A percentile compares a stretch with the other conserved stretches of the same genome.
phyloP scores from a whole-genome alignment of 2,113 vertebrate genomes.

The Esox niger region DNA sequence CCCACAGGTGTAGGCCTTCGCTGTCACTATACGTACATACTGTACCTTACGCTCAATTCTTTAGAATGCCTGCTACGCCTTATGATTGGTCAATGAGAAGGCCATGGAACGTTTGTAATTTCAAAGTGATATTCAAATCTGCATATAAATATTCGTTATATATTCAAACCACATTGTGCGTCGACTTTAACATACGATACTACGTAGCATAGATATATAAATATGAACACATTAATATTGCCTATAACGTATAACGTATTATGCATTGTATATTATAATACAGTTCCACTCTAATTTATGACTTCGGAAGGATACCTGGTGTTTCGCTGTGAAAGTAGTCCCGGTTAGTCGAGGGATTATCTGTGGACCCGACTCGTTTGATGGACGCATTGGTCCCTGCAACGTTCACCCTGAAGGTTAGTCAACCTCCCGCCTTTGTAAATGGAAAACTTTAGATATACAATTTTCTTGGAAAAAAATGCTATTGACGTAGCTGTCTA shows the following conservation, averaged over 20 bases:
- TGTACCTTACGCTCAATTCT: too few species aligned
- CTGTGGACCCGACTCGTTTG: background rate
- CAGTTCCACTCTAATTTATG: conserved; percentile 1
- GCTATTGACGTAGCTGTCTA: background rate
- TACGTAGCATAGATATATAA: background rate
- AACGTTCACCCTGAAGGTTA: conserved; percentile 63
- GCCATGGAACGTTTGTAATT: conserved; percentile 12
- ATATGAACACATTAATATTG: background rate
- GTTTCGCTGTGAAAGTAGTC: conserved; percentile 64
- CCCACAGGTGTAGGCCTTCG: too few species aligned
- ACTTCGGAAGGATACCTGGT: conserved; percentile 33
- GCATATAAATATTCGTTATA: background rate
- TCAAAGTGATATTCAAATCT: conserved; percentile 19
- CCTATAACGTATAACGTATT: background rate
- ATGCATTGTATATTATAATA: background rate
- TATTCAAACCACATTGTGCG: background rate
- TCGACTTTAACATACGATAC: background rate
- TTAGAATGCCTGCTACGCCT: conserved; percentile 2
- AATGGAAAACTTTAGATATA: background rate
- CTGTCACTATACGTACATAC: too few species aligned
- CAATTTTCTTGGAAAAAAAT: background rate
- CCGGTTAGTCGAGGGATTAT: conserved; percentile 54
- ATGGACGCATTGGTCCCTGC: conserved; percentile 51
- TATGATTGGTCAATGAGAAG: conserved; percentile 14
- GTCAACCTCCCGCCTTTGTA: conserved; percentile 25